These are phyloP conservation scores for Drosophila ogumai DNA, from an alignment of 1,140 invertebrate species.

Conservation along the genomic window DNA sequence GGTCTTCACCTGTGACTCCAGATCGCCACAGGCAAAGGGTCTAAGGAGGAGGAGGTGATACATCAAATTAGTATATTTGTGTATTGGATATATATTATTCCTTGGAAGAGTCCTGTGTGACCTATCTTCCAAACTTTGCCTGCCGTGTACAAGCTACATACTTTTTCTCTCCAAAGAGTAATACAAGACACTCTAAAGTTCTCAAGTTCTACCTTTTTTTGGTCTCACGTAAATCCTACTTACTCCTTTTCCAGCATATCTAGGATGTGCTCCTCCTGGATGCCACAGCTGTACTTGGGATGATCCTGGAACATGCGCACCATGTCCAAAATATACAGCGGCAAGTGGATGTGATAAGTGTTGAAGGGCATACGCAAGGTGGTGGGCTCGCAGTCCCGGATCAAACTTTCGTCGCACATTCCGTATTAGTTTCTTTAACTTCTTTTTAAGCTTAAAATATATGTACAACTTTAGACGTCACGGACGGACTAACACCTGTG, in stretches of 20 bases:
- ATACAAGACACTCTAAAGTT: no score
- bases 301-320: slow-evolving; percentile 80
- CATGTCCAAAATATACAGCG: slow-evolving; percentile 76
- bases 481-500: not conserved
- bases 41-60: slow-evolving; percentile 24
- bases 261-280: slow-evolving; percentile 69
- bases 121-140: no score
- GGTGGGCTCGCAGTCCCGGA: slow-evolving; percentile 68
- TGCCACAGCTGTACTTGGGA: slow-evolving; percentile 70
- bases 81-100: not conserved
- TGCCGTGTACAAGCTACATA: no score
- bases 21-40: slow-evolving; percentile 72
- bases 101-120: no score
- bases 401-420: slow-evolving; percentile 62
- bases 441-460: not conserved
- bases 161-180: no score
- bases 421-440: not conserved
- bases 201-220: no score
- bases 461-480: not conserved
- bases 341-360: slow-evolving; percentile 74
- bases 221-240: slow-evolving; percentile 18
- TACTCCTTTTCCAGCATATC: slow-evolving; percentile 79
- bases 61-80: not conserved
- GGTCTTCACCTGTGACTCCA: slow-evolving; percentile 75
- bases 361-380: slow-evolving; percentile 68